Base-by-base conservation (phyloP, 2,113 vertebrate genomes). In the Aythya baeri region DNA sequence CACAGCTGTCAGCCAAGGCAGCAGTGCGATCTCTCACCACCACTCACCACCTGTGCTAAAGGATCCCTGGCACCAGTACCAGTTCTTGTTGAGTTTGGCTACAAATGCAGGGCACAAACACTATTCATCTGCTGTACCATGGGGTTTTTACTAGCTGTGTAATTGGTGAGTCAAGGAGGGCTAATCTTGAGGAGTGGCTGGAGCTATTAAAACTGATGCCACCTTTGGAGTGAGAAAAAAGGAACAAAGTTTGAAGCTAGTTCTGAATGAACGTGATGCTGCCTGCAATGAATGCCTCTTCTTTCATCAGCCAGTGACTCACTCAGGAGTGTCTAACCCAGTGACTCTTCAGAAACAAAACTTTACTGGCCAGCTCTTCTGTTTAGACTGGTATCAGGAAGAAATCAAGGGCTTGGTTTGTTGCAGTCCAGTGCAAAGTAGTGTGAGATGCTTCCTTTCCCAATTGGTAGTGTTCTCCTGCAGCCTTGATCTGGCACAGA, bases 151-250 rank as follows among this genome's bases (percentile, higher is more conserved):
- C 38, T 63, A 81, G 65, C 65, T 93, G 67, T 52, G 26, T 89
- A 74, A 88, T 65, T 86, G 23, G 43, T 86, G 87, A 94, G 65
- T 86, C 85, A 94, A 4, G 41, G 18, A 89, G 63, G 65, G 78
- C 67, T 91, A 72, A 61, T 85, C 82, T 83, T 86, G 75, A 88
- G 82, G 7, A 91, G 59, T 75, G 55, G 14, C 29, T 32, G 75
- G 32, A 85, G 59, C 52, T 89, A 67, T 94, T 96, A 89, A 97
- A 88, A 91, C 41, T 91, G 75, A 79, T 95, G 78, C 79, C 85
- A 18, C 59, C 41, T 77, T 95, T 96, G 85, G 26, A 83, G 43
- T 57, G 61, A 91, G 89, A 91, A 65, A 17, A 91, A 96, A 94
- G 50, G 49, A 31, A 61, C 76, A 12, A 20, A 13, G 25, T 88